phyloP scores from a whole-genome alignment of 1,140 invertebrate species.

The Solenopsis fugax region DNA sequence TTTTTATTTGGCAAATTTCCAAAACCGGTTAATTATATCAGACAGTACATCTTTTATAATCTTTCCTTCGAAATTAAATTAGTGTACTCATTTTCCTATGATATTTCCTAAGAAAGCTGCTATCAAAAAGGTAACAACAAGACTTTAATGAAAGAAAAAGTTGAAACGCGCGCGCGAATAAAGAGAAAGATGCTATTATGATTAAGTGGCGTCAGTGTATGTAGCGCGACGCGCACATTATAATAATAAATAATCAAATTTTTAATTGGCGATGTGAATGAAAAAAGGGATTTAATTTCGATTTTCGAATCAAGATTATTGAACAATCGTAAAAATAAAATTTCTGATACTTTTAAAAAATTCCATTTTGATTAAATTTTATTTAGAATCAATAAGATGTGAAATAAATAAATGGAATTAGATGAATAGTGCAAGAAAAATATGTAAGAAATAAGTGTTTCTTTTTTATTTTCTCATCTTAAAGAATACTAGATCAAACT shows the following conservation, averaged over 20 bases:
- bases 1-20: slow-evolving; percentile 8
- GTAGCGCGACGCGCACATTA: neutral
- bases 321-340: neutral
- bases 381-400: neutral
- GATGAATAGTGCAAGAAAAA: neutral
- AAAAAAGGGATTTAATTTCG: slow-evolving; percentile 51
- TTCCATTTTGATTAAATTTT: neutral
- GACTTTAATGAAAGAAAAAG: neutral
- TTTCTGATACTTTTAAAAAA: neutral
- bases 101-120: neutral
- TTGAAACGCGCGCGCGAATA: neutral
- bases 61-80: slow-evolving; percentile 13
- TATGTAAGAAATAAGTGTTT: too few species aligned
- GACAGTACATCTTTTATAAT: neutral
- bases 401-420: neutral
- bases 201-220: neutral
- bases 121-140: neutral
- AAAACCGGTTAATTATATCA: slow-evolving; percentile 2
- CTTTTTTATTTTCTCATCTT: too few species aligned
- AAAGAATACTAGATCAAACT: neutral
- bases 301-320: neutral
- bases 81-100: neutral
- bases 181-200: neutral
- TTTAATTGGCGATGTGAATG: slow-evolving; percentile 22
- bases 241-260: slow-evolving; percentile 43